These are phyloP conservation scores for Lepidostoma basale DNA, from an alignment of 1,140 invertebrate genomes.

Conservation along the genomic window DNA sequence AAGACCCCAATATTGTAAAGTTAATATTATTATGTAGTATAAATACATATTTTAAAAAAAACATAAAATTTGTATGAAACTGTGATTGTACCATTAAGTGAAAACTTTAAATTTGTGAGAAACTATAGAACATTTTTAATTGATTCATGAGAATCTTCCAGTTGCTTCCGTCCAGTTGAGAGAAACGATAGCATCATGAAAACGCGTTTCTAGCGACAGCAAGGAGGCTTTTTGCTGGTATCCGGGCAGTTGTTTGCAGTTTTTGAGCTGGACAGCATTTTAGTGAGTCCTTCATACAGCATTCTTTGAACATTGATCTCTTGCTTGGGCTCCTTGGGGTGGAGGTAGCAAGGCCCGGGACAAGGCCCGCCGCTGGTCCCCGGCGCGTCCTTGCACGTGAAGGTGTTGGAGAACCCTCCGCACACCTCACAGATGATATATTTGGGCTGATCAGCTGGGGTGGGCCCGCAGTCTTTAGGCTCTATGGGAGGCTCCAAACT, in stretches of 20 bases:
- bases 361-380: background rate
- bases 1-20: too few species aligned
- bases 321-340: background rate
- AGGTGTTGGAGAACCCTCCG: constrained; percentile 14
- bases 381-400: constrained; percentile 12
- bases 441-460: background rate
- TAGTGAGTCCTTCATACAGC: constrained; percentile 7
- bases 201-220: too few species aligned
- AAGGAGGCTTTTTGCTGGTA: background rate
- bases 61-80: too few species aligned
- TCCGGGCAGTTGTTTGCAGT: background rate
- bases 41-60: too few species aligned
- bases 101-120: too few species aligned
- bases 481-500: background rate
- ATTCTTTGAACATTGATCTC: background rate
- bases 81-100: too few species aligned
- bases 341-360: background rate
- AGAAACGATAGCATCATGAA: too few species aligned
- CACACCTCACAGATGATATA: constrained; percentile 23
- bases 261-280: constrained; percentile 3
- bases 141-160: too few species aligned
- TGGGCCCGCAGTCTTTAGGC: background rate
- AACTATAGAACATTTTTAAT: too few species aligned
- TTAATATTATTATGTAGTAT: too few species aligned
- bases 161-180: too few species aligned